A percentile compares a stretch with the other conserved stretches of the same genome.
Evolutionary conservation across 1,140 invertebrate species (phyloP).

Genomic region (Cherax destructor): DNA sequence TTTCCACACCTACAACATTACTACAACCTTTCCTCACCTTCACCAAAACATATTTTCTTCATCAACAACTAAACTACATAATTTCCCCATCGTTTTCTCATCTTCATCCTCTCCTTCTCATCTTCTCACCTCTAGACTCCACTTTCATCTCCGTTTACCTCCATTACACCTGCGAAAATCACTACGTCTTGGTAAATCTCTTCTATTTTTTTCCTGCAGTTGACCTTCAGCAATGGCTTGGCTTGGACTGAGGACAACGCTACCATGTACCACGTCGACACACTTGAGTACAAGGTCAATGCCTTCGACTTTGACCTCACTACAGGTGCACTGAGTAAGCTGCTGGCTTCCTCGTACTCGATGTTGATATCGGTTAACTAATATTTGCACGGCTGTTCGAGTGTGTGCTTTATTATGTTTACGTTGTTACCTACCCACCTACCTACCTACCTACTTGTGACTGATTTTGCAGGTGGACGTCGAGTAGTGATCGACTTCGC

Average conservation of each 20-base stretch:
- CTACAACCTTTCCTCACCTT: no score
- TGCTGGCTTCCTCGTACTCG: not conserved
- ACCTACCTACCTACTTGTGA: not conserved
- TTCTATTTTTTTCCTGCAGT: not conserved
- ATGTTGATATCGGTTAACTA: not conserved
- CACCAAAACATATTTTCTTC: no score
- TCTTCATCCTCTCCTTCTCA: no score
- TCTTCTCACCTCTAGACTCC: no score
- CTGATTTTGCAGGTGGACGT: not conserved
- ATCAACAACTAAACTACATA: no score
- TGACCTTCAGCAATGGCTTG: slow-evolving; percentile 12
- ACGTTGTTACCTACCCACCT: not conserved
- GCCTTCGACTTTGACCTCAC: not conserved
- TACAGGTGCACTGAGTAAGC: not conserved
- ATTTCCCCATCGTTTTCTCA: no score
- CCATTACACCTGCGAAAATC: no score
- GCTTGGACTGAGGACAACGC: slow-evolving; percentile 8
- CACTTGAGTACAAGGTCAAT: not conserved
- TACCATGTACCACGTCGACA: not conserved
- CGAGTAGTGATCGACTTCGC: not conserved
- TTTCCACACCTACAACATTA: no score
- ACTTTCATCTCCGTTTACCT: no score
- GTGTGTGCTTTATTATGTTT: not conserved
- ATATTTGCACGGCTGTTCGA: not conserved
- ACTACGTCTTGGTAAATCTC: no score